phyloP scores from a whole-genome alignment of 2,888 invertebrate species.

The Caenorhabditis sinica region DNA sequence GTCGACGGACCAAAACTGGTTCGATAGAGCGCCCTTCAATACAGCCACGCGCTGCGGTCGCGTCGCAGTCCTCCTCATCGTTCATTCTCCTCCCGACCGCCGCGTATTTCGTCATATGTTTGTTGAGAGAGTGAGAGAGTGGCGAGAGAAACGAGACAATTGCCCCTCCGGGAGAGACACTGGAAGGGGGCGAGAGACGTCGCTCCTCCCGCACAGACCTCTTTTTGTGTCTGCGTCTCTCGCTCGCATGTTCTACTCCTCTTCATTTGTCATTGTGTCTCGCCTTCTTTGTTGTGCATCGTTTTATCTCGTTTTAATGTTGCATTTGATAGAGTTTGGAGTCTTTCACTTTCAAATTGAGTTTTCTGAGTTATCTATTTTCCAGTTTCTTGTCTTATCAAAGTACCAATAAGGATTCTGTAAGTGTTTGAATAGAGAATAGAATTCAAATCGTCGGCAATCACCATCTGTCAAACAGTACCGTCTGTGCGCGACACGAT shows the following conservation, averaged over 20 bases:
- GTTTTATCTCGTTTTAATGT: conserved; percentile 53
- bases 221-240: conserved; percentile 17
- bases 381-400: neutral
- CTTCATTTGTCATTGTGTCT: conserved; percentile 6
- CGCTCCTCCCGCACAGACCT: conserved; percentile 14
- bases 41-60: conserved; percentile 56
- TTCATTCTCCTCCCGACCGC: conserved; percentile 29
- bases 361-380: neutral
- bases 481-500: conserved; percentile 11
- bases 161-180: conserved; percentile 6
- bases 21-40: conserved; percentile 61
- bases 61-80: conserved; percentile 60
- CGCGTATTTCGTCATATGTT: conserved; percentile 64
- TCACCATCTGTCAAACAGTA: conserved; percentile 24
- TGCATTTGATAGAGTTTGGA: conserved; percentile 26
- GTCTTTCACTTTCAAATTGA: conserved; percentile 13
- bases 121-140: conserved; percentile 34
- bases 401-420: neutral
- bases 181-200: conserved; percentile 6
- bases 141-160: conserved; percentile 28
- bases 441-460: neutral
- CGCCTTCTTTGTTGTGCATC: conserved; percentile 38
- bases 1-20: conserved; percentile 54
- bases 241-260: conserved; percentile 31
- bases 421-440: neutral